phyloP scores from a whole-genome alignment of 2,888 invertebrate genomes.

The Phaedon cochleariae region DNA sequence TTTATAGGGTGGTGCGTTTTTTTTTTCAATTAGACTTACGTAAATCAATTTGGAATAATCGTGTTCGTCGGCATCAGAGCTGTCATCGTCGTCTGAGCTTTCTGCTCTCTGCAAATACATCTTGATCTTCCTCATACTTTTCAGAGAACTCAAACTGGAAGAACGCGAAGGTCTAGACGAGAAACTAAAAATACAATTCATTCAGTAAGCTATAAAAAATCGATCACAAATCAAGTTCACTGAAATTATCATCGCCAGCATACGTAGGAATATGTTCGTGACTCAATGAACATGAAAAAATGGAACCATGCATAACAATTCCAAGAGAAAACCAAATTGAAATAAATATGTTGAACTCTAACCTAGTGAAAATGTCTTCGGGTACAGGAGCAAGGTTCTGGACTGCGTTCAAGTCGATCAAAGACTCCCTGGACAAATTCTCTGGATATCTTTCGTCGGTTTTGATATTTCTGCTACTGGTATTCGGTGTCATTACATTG shows the following conservation, averaged over 20 bases:
- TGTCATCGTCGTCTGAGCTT: conserved; percentile 60
- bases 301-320: too few relatives aligned
- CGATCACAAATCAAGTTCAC: too few relatives aligned
- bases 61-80: conserved; percentile 58
- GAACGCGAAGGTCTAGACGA: conserved; percentile 54
- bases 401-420: conserved; percentile 60
- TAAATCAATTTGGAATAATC: conserved; percentile 47
- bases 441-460: conserved; percentile 64
- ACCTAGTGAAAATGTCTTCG: conserved; percentile 61
- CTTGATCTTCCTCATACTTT: conserved; percentile 62
- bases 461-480: conserved; percentile 55
- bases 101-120: conserved; percentile 61
- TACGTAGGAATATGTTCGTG: too few relatives aligned
- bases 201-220: too few relatives aligned
- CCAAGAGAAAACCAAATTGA: too few relatives aligned
- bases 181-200: conserved; percentile 36
- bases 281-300: too few relatives aligned
- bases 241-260: too few relatives aligned
- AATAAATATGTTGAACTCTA: too few relatives aligned
- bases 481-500: conserved; percentile 42
- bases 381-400: conserved; percentile 62
- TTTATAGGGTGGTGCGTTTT: too few relatives aligned
- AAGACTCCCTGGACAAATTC: conserved; percentile 61
- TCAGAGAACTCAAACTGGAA: conserved; percentile 62
- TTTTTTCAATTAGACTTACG: too few relatives aligned